Percentiles rank a stretch among this genome's conserved stretches.
These are phyloP conservation scores for Leucopsar rothschildi DNA, from an alignment of 2,113 vertebrate genomes.

Conservation along the genomic window DNA sequence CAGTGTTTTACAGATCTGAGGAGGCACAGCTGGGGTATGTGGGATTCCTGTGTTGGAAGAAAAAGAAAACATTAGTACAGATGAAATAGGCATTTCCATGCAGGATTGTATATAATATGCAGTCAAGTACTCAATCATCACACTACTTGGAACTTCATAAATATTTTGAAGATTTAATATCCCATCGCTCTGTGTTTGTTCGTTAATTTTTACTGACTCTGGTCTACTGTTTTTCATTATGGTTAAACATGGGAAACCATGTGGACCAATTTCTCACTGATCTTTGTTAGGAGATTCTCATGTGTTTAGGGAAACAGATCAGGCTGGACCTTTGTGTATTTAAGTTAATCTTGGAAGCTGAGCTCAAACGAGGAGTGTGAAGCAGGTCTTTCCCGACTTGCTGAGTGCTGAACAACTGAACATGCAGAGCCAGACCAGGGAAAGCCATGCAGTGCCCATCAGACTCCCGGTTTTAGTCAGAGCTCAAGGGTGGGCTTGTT, in stretches of 20 bases:
- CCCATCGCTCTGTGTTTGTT: background rate
- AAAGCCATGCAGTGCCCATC: background rate
- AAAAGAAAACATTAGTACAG: constrained; percentile 31
- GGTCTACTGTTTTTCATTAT: background rate
- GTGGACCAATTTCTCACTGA: background rate
- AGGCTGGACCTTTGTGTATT: background rate
- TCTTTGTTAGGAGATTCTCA: background rate
- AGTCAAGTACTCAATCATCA: background rate
- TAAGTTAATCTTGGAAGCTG: background rate
- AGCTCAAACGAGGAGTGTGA: background rate
- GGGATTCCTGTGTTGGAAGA: constrained; percentile 58
- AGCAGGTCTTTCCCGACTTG: background rate
- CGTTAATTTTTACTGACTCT: background rate
- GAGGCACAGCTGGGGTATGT: constrained; percentile 64
- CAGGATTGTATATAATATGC: background rate
- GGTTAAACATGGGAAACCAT: background rate
- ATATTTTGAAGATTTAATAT: background rate
- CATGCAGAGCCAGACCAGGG: background rate
- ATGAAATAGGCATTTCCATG: background rate
- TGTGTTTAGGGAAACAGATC: background rate
- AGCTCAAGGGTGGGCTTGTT: accelerated
- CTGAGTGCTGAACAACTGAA: background rate
- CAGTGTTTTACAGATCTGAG: constrained; percentile 50
- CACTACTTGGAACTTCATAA: background rate
- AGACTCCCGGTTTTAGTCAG: background rate